phyloP scores from a whole-genome alignment of 1,140 invertebrate species.

The Neodiprion pinetum region DNA sequence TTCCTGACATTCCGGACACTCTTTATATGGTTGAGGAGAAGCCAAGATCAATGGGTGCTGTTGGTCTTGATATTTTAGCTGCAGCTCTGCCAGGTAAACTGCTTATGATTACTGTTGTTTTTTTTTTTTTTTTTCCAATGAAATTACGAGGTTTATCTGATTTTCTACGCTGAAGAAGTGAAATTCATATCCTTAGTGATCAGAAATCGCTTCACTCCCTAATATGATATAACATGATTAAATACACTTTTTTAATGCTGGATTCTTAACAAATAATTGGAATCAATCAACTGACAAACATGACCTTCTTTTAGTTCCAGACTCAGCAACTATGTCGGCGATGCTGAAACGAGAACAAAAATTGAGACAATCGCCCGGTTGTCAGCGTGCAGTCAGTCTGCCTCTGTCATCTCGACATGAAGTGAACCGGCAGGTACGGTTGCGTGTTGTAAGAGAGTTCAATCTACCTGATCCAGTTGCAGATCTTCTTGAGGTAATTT shows the following conservation, averaged over 20 bases:
- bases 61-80: conserved; percentile 68
- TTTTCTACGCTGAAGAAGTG: background rate
- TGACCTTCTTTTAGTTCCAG: conserved; percentile 67
- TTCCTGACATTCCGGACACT: conserved; percentile 88
- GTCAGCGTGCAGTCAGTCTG: conserved; percentile 77
- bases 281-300: background rate
- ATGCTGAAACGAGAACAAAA: conserved; percentile 90
- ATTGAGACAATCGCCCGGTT: conserved; percentile 79
- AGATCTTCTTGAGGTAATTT: conserved; percentile 76
- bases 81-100: conserved; percentile 65
- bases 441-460: conserved; percentile 92
- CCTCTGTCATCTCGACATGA: conserved; percentile 79
- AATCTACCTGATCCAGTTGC: conserved; percentile 92
- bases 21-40: conserved; percentile 90
- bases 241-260: no score
- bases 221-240: no score
- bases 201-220: background rate
- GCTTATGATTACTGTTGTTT: background rate
- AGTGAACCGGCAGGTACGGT: conserved; percentile 79
- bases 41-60: conserved; percentile 66
- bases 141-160: background rate
- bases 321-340: conserved; percentile 75
- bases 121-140: conserved; percentile 9
- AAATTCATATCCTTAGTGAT: background rate
- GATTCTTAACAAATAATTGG: no score